Evolutionary conservation across 2,888 invertebrate genomes (phyloP).

Genomic region (Tanytarsus gracilentus): DNA sequence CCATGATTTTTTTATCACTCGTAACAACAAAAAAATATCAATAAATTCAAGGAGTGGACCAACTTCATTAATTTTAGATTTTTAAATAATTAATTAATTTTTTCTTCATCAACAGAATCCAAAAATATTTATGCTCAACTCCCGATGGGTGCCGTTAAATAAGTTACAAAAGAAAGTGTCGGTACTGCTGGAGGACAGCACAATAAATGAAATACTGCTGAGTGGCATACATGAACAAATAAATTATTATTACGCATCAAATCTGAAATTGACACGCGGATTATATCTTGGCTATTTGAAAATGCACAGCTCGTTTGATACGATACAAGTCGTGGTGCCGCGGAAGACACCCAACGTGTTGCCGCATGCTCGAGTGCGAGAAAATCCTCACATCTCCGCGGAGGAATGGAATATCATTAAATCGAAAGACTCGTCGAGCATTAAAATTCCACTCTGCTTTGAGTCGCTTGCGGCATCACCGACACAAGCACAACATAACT

Average conservation of each 20-base stretch:
- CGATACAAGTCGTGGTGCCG: conserved; percentile 87
- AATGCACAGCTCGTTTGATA: conserved; percentile 91
- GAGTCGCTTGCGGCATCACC: conserved; percentile 41
- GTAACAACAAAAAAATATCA: too few relatives aligned
- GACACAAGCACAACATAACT: conserved; percentile 70
- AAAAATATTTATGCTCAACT: conserved; percentile 83
- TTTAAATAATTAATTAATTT: conserved; percentile 43
- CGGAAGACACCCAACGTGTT: conserved; percentile 88
- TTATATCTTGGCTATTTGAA: conserved; percentile 93
- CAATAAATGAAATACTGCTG: conserved; percentile 74
- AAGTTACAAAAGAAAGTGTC: conserved; percentile 73
- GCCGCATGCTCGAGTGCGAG: conserved; percentile 85
- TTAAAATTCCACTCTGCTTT: conserved; percentile 36
- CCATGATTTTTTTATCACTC: too few relatives aligned
- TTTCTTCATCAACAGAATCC: conserved; percentile 41
- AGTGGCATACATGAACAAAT: conserved; percentile 76
- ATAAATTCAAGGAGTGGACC: too few relatives aligned
- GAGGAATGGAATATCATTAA: conserved; percentile 94
- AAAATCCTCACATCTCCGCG: conserved; percentile 94
- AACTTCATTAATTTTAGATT: neutral
- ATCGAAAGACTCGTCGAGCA: conserved; percentile 47
- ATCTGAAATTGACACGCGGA: conserved; percentile 72
- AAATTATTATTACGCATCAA: conserved; percentile 58
- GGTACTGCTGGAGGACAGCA: conserved; percentile 62
- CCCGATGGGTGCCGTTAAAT: conserved; percentile 83